Conservation (phyloP, 1,140 invertebrate genomes). For the Psilanteris sp. region DNA sequence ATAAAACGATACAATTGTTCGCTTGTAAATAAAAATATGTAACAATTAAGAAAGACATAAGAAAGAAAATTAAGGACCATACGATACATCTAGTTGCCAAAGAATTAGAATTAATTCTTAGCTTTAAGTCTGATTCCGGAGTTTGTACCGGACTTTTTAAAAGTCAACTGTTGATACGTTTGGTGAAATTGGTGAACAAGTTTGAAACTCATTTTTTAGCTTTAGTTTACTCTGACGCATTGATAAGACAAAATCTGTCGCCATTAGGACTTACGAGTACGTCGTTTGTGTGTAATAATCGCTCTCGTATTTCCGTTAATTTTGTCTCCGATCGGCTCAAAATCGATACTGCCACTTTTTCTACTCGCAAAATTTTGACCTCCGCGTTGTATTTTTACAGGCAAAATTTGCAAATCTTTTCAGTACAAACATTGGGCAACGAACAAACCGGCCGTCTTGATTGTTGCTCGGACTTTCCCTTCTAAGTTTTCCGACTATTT, state of each 20-base stretch:
- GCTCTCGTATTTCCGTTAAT: conserved; percentile 31
- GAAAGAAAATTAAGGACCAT: conserved; percentile 68
- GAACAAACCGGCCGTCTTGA: conserved; percentile 16
- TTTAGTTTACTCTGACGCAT: conserved; percentile 10
- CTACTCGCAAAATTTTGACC: conserved; percentile 15
- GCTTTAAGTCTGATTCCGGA: conserved; percentile 40
- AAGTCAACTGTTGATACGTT: conserved; percentile 5
- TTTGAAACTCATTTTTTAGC: conserved; percentile 14
- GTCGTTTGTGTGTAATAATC: conserved; percentile 10
- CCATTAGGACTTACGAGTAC: conserved; percentile 37
- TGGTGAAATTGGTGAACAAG: not conserved
- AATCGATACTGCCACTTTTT: conserved; percentile 57
- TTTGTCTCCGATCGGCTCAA: conserved; percentile 43
- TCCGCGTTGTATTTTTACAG: conserved; percentile 16
- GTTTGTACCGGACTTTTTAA: conserved; percentile 12
- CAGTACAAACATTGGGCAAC: conserved; percentile 57
- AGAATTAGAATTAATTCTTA: conserved; percentile 69
- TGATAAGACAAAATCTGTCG: conserved; percentile 9
- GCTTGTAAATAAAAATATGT: conserved; percentile 45
- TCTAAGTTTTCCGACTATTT: conserved; percentile 9
- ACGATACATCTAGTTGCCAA: conserved; percentile 75
- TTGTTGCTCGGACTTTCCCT: conserved; percentile 14
- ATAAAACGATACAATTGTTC: conserved; percentile 8
- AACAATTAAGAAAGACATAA: conserved; percentile 20
- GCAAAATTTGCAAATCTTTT: conserved; percentile 18